Evolutionary conservation across 2,888 invertebrate genomes (phyloP), one percentile per base, ranked within the genome.

Genomic region (Cheiracanthium punctorium): DNA sequence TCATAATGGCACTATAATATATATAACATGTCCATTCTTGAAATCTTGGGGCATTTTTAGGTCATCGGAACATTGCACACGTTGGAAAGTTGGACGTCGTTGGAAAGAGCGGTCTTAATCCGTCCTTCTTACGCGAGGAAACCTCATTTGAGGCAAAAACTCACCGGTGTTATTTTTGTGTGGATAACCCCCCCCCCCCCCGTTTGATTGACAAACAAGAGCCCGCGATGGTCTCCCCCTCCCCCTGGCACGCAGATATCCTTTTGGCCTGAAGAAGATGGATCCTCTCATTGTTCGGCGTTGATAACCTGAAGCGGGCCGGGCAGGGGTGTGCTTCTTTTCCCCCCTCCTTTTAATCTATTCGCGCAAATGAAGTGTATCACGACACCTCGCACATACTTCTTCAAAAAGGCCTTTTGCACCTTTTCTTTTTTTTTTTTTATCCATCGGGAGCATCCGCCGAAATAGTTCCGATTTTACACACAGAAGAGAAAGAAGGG

Each of bases 231-330:
- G 58, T 24, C 20, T 5, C 24, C 24, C 12, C 58, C 58, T 17
- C 14, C 17, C 43, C 43, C 14, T 48, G 17, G 14, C 10, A 37
- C 10, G 37, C 4, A 37, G n/a, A n/a, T 8, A 48, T 2, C 17
- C 24, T 24, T 69, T 28, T 33, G 8, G 33, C 33, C 29, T 70
- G 75, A 70, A 37, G 28, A 85, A 85, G 84, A 85, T 79, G 84
- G 72, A 85, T 85, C 73, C 69, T 41, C 52, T 41, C 70, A 79
- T 85, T 85, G 84, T 85, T 85, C 28, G 29, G 73, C 71, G 82
- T 41, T 84, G 82, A 84, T 84, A 77, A 81, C 70, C 73, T 29
- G 28, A 30, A 69, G 32, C 48, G 64, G 58, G 65, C 24, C 65
- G 64, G 65, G 32, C 48, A 71, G 80, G 80, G 58, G 80, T 67